Conservation (phyloP, 2,797 vertebrate genomes). For the Phyllotis vaccarum region DNA sequence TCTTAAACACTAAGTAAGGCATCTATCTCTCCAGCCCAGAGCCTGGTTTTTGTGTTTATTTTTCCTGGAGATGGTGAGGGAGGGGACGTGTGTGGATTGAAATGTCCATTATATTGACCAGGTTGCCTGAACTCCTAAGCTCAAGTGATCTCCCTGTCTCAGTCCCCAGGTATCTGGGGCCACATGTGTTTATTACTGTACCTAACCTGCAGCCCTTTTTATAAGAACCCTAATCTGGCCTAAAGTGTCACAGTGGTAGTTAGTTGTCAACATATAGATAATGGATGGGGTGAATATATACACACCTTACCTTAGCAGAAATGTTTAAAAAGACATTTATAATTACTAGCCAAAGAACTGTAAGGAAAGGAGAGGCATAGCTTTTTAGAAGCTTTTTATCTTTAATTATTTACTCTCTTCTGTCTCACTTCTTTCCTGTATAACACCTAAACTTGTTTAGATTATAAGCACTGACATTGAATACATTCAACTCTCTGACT, state of each 20-base stretch:
- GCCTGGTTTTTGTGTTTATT: neutral
- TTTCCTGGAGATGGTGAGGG: neutral
- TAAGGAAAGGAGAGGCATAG: neutral
- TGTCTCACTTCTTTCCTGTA: neutral
- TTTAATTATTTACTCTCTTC: neutral
- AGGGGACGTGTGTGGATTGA: neutral
- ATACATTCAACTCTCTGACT: neutral
- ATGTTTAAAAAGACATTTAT: neutral
- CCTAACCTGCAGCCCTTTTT: neutral
- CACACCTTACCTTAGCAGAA: neutral
- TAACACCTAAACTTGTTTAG: neutral
- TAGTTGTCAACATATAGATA: neutral
- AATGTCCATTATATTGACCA: neutral
- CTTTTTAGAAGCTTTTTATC: neutral
- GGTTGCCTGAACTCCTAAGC: neutral
- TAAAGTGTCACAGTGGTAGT: neutral
- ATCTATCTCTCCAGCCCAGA: neutral
- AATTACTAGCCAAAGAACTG: neutral
- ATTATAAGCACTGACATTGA: neutral
- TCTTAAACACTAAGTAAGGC: neutral
- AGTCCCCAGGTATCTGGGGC: neutral
- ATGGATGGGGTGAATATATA: neutral
- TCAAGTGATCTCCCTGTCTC: neutral
- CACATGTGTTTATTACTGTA: no score
- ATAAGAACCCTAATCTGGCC: neutral